A percentile compares a stretch with the other conserved stretches of the same genome.
These are phyloP conservation scores for Psilopogon haemacephalus DNA, from an alignment of 2,113 vertebrate genomes.

Conservation along the genomic window DNA sequence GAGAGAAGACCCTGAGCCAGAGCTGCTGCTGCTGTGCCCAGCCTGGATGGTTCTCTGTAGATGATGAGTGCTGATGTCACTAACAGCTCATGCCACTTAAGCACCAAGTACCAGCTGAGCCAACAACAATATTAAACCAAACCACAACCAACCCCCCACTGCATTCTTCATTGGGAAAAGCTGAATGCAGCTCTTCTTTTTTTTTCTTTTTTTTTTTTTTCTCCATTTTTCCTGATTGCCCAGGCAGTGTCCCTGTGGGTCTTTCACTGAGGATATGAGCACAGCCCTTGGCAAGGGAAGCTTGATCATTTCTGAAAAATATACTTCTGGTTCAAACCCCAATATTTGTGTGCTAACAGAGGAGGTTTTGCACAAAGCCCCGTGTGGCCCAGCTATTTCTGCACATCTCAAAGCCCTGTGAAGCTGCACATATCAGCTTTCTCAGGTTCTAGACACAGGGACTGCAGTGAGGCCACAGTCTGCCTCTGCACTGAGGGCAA, in stretches of 20 bases:
- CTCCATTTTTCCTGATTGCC: not conserved
- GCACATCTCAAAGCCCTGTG: not conserved
- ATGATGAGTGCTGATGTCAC: not conserved
- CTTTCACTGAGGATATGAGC: not conserved
- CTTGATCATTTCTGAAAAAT: not conserved
- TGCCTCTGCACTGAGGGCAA: not conserved
- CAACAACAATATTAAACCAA: not conserved
- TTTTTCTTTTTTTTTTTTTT: not conserved
- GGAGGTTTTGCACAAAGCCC: not conserved
- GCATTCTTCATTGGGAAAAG: not conserved
- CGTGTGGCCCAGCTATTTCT: not conserved
- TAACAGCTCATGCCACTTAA: not conserved
- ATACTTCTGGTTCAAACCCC: not conserved
- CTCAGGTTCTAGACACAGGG: not conserved
- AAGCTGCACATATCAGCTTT: not conserved
- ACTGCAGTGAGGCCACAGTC: not conserved
- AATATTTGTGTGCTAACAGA: not conserved
- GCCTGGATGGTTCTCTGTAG: not conserved
- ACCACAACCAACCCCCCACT: not conserved
- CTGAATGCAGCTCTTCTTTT: not conserved
- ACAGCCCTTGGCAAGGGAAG: not conserved
- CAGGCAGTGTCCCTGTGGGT: not conserved
- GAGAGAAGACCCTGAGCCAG: not conserved
- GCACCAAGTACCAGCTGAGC: not conserved
- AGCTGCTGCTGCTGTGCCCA: not conserved